Conservation (phyloP, 2,797 vertebrate genomes). For the Acipenser ruthenus region DNA sequence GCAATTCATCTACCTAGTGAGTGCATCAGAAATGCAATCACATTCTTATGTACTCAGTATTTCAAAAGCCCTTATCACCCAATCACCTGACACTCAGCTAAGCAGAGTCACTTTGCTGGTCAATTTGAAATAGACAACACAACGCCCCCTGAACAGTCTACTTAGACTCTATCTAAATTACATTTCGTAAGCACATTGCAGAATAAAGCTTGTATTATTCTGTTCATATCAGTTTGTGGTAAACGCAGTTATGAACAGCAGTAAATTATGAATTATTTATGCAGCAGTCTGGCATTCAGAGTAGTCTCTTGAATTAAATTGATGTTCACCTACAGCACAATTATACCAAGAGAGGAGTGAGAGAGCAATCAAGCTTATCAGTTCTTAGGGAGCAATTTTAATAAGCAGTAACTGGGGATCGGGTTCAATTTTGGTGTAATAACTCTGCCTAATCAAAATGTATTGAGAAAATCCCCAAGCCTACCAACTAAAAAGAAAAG, state of each 20-base stretch:
- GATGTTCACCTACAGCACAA: constrained; percentile 76
- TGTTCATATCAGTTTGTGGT: constrained; percentile 47
- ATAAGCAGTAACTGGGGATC: constrained; percentile 54
- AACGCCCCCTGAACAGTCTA: background rate
- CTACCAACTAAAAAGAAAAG: background rate
- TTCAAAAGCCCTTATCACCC: too few species aligned
- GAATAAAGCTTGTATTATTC: constrained; percentile 22
- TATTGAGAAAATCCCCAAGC: constrained; percentile 8
- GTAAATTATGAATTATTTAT: constrained; percentile 73
- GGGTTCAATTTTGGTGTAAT: constrained; percentile 52
- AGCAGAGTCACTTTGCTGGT: background rate
- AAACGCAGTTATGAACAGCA: constrained; percentile 50
- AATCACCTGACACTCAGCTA: background rate
- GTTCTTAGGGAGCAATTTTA: constrained; percentile 65
- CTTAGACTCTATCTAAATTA: background rate
- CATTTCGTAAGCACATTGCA: constrained; percentile 1
- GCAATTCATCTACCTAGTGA: too few species aligned
- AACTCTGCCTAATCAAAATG: constrained; percentile 36
- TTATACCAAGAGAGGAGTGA: constrained; percentile 58
- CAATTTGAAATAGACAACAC: background rate
- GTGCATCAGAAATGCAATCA: too few species aligned
- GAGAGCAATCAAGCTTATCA: constrained; percentile 67
- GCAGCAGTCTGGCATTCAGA: constrained; percentile 64
- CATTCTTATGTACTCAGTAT: too few species aligned
- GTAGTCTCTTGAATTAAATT: constrained; percentile 73